phyloP scores from a whole-genome alignment of 2,888 invertebrate genomes.

The Antheraea assamensis region DNA sequence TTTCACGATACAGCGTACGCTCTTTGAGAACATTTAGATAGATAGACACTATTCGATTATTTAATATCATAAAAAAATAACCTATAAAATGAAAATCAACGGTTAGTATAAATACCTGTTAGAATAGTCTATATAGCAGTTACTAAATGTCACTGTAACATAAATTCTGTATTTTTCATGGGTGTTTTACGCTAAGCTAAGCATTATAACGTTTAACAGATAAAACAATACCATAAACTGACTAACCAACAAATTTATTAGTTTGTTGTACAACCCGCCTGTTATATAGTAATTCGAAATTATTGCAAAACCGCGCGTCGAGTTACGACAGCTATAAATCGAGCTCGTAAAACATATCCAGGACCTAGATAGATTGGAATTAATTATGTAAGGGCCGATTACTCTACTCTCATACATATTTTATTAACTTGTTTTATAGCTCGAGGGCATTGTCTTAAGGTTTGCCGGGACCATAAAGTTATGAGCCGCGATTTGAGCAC shows the following conservation, averaged over 20 bases:
- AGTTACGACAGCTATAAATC: slow-evolving; percentile 43
- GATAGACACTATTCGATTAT: too few relatives aligned
- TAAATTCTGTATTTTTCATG: neutral
- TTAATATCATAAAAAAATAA: too few relatives aligned
- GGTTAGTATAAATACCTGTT: too few relatives aligned
- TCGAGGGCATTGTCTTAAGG: slow-evolving; percentile 19
- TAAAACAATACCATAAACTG: neutral
- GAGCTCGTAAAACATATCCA: slow-evolving; percentile 27
- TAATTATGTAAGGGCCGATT: slow-evolving; percentile 38
- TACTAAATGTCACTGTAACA: neutral
- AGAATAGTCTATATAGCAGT: neutral
- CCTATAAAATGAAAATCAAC: too few relatives aligned
- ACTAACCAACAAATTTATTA: neutral
- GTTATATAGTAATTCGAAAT: slow-evolving; percentile 33
- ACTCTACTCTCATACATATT: slow-evolving; percentile 27
- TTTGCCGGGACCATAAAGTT: neutral
- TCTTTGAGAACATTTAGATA: too few relatives aligned
- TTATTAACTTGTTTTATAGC: slow-evolving; percentile 25
- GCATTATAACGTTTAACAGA: neutral
- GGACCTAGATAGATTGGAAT: slow-evolving; percentile 37
- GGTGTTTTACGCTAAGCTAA: neutral
- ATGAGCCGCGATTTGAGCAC: neutral
- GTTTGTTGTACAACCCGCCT: neutral
- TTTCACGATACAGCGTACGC: too few relatives aligned
- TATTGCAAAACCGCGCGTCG: slow-evolving; percentile 43